Evolutionary conservation across 2,113 vertebrate species (phyloP), one percentile per base, ranked within the genome.

Genomic region (Beaufortia kweichowensis): DNA sequence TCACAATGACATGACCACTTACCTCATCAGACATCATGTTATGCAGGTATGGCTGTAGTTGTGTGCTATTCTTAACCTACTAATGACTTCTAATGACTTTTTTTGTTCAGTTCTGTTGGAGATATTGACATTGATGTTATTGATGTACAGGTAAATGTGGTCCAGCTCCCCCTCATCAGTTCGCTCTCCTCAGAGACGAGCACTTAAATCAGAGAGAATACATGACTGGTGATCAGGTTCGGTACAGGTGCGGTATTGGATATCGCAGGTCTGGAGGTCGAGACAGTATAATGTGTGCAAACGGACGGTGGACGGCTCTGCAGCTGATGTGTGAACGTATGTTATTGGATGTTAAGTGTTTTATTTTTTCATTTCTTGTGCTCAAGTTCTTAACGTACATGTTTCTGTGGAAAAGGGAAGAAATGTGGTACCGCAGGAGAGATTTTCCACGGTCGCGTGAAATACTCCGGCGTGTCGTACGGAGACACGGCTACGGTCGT

Each of bases 391-490:
- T 53, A 11, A 53, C 50, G 4, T 50, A 4, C 65, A 3, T 33
- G 19, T 14, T 69, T 39, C 26, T 4, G 23, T 55, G 67, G 2
- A n/a, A n/a, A 62, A 82, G 91, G 65, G 12, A 89, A 64, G 33
- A 9, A 7, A 9, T 92, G 91, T 57, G 91, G 91, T 29, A 86
- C 89, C 56, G 88, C 79, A 21, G 91, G 90, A 59, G 88, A 91
- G 75, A 74, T 92, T 23, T 0, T 0, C 0, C 80, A 86, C 2
- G 91, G 91, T 15, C 70, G 24, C 7, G 89, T 87, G n/a, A 8
- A 15, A 0, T 92, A 92, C 14, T 76, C 78, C 0, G 91, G 91
- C 10, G n/a, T 77, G 0, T 60, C 66, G 61, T 91, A 91, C 79
- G 91, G 90, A 61, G 88, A 92, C 77, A 77, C 57, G 0, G 90